Evolutionary conservation across 2,113 vertebrate species (phyloP).

Genomic region (Ctenodactylus gundi): DNA sequence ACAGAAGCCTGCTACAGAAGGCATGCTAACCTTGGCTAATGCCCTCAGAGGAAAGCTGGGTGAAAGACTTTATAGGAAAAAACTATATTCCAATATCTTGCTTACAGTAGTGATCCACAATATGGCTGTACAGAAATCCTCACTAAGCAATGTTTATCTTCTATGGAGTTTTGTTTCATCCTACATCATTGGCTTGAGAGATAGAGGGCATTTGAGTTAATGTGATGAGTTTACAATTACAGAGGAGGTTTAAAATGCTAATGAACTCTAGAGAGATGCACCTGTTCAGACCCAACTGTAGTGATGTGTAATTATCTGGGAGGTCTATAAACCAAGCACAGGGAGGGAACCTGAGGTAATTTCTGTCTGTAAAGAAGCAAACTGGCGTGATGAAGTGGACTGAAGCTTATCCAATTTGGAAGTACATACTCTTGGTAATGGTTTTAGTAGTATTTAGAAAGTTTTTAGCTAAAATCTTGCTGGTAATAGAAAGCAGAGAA

Average conservation of each 20-base stretch:
- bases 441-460: neutral
- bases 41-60: neutral
- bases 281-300: neutral
- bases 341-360: neutral
- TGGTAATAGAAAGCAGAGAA: slow-evolving; percentile 13
- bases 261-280: neutral
- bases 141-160: neutral
- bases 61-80: neutral
- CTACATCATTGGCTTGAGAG: neutral
- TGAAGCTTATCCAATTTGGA: neutral
- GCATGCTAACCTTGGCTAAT: neutral
- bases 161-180: neutral
- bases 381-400: neutral
- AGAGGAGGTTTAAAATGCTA: neutral
- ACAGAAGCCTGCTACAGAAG: neutral
- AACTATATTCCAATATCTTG: neutral
- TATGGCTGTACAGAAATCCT: neutral
- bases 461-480: slow-evolving; percentile 7
- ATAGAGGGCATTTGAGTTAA: neutral
- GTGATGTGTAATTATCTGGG: neutral
- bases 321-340: neutral
- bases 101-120: neutral
- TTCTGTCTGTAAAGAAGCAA: neutral
- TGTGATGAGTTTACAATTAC: neutral
- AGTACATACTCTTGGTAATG: neutral